phyloP scores from a whole-genome alignment of 2,113 vertebrate species.

The Pycnonotus jocosus region DNA sequence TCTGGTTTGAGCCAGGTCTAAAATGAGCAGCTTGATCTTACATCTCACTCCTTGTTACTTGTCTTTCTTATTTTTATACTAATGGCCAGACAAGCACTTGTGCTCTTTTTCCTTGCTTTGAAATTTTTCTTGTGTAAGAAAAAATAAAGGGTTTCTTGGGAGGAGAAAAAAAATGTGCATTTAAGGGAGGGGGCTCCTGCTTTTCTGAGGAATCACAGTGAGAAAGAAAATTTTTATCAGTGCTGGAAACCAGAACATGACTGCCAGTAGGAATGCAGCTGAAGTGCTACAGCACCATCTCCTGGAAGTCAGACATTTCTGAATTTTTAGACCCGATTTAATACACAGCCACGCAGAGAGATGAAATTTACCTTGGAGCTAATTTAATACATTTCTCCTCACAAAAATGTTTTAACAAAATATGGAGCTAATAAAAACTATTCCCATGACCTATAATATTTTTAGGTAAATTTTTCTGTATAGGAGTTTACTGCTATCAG shows the following conservation, averaged over 20 bases:
- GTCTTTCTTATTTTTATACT: neutral
- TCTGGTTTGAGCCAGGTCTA: neutral
- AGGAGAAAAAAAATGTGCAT: neutral
- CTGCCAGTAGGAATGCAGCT: neutral
- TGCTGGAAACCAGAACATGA: neutral
- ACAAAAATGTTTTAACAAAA: neutral
- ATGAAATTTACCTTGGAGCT: neutral
- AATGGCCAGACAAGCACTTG: neutral
- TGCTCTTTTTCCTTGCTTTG: neutral
- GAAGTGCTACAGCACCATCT: slow-evolving; percentile 61
- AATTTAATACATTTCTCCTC: neutral
- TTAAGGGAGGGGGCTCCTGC: accelerated
- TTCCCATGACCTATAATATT: neutral
- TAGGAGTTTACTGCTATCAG: neutral
- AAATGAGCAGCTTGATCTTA: neutral
- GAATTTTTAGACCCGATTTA: neutral
- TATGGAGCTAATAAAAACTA: accelerated
- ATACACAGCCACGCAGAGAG: neutral
- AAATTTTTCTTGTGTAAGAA: neutral
- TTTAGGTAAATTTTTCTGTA: neutral
- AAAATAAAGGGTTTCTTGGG: neutral
- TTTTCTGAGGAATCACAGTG: neutral
- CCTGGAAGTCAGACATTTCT: neutral
- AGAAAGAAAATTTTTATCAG: neutral
- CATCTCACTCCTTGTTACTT: neutral